These are phyloP conservation scores for Idaea dimidiata DNA, from an alignment of 2,888 invertebrate genomes.

Conservation along the genomic window DNA sequence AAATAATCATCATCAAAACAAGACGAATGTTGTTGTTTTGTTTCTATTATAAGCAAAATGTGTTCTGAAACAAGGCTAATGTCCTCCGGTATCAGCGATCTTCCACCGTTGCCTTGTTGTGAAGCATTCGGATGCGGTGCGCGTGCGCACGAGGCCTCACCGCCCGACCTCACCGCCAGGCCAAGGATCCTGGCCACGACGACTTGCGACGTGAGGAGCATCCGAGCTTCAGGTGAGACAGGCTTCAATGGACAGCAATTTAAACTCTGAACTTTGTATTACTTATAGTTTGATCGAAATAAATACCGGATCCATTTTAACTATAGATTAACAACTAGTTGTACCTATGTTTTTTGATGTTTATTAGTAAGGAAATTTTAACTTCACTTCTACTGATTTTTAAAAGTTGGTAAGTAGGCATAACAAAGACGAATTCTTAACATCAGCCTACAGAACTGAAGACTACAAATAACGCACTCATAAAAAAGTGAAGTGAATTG, in stretches of 20 bases:
- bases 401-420: too few species aligned
- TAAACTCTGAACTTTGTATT: too few species aligned
- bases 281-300: too few species aligned
- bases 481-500: too few species aligned
- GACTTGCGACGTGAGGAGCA: conserved; percentile 60
- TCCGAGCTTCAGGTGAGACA: conserved; percentile 22
- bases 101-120: conserved; percentile 25
- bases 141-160: conserved; percentile 63
- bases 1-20: not conserved
- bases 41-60: not conserved
- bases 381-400: too few species aligned
- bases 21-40: not conserved
- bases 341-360: too few species aligned
- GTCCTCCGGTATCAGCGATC: not conserved
- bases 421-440: too few species aligned
- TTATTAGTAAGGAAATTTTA: too few species aligned
- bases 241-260: not conserved
- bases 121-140: conserved; percentile 66
- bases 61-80: not conserved
- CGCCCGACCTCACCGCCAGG: conserved; percentile 63
- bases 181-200: conserved; percentile 56
- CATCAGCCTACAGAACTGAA: too few species aligned
- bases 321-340: too few species aligned
- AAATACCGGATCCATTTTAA: too few species aligned
- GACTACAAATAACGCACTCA: too few species aligned